Evolutionary conservation across 2,113 vertebrate species (phyloP).

Genomic region (Paradoxurus hermaphroditus): DNA sequence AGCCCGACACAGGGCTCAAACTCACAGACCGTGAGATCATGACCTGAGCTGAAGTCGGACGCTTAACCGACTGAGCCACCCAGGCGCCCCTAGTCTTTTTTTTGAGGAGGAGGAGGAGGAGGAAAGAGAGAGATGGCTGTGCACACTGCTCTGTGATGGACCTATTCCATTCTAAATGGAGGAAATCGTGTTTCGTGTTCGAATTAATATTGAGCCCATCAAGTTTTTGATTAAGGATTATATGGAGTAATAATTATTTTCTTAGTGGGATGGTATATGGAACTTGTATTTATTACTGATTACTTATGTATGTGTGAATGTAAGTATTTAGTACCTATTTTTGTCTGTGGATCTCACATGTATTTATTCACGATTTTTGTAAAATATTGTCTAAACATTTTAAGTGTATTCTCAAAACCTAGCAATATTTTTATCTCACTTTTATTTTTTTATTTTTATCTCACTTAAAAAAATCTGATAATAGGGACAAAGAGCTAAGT

Average conservation of each 20-base stretch:
- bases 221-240: neutral
- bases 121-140: neutral
- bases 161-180: neutral
- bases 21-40: too few relatives aligned
- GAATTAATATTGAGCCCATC: neutral
- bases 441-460: slow-evolving; percentile 50
- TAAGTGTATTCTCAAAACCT: slow-evolving; percentile 71
- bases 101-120: too few relatives aligned
- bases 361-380: neutral
- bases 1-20: too few relatives aligned
- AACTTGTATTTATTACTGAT: neutral
- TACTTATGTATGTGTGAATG: neutral
- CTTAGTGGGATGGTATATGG: neutral
- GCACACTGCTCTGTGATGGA: neutral
- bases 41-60: too few relatives aligned
- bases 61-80: too few relatives aligned
- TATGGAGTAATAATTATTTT: neutral
- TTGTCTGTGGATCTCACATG: neutral
- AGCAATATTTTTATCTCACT: slow-evolving; percentile 69
- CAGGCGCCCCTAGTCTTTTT: too few relatives aligned
- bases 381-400: slow-evolving; percentile 53
- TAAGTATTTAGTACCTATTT: neutral
- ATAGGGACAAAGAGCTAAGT: slow-evolving; percentile 67
- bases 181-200: neutral
- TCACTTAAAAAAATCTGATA: slow-evolving; percentile 74